Evolutionary conservation across 2,797 vertebrate genomes (phyloP), one percentile per base, ranked within the genome.

Genomic region (Microchirus variegatus): DNA sequence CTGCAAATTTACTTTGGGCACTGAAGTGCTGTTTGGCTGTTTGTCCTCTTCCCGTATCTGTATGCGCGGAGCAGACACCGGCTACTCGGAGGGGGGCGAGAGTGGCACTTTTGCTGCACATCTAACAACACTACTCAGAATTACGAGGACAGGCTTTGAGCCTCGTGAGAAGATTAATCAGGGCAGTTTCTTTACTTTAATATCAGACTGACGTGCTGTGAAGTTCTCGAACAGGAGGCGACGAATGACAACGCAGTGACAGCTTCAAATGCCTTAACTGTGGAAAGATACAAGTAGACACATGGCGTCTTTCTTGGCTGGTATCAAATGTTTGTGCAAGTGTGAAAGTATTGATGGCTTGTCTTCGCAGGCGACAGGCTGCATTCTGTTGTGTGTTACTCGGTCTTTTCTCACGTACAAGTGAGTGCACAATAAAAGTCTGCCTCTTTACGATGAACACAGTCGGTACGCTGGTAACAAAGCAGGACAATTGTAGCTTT

Each of bases 131-230:
- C 60, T 76, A 50, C 73, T 71, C 62, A 57, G 51, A 71, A 81
- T 70, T 66, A 75, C 55, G 54, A 73, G 78, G 77, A 84, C 80
- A 85, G 78, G 67, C 70, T 77, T 70, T 46, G 53, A 67, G 66
- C 60, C 73, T 77, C 74, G 66, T 5, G 76, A 84, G 75, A 61
- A 53, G 52, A 52, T n/a, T 14, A 52, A 81, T 79, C 70, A 73
- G 75, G 73, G 77, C 82, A 31, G 78, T 81, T 74, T 82, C 68
- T 87, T 79, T 80, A 85, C 67, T 67, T 75, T 73, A 75, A 75
- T 63, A 81, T 75, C 69, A 70, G 62, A 82, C 75, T 75, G 53
- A 60, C 59, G 44, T 2, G 53, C 55, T 53, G 70, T 67, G 59
- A 58, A 60, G 62, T 64, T 59, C 48, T 31, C 56, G 59, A 53